A percentile compares a stretch with the other conserved stretches of the same genome.
Evolutionary conservation across 53 echinoderm and acorn worm species (phyloP).

Genomic region (Echinometra lucunter): DNA sequence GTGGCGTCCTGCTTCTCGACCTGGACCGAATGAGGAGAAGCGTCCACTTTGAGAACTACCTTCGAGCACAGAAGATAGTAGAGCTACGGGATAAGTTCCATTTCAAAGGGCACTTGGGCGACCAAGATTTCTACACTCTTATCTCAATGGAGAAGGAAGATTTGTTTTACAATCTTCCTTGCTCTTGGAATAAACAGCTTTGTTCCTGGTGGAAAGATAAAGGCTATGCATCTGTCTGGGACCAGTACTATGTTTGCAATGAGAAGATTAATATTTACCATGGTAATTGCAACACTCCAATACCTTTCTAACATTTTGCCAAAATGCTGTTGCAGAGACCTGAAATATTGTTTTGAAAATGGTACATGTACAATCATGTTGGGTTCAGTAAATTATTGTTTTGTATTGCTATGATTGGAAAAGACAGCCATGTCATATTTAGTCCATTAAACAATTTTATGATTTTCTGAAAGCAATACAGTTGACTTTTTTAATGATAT

Average conservation of each 20-base stretch:
- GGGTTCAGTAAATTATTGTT: background rate
- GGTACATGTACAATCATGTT: background rate
- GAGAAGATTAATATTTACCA: conserved; percentile 90
- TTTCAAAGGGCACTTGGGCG: conserved; percentile 95
- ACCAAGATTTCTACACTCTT: conserved; percentile 93
- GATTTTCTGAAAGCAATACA: background rate
- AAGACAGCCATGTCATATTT: background rate
- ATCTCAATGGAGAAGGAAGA: conserved; percentile 86
- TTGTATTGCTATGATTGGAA: background rate
- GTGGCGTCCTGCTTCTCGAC: conserved; percentile 90
- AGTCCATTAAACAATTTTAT: background rate
- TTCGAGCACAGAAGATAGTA: conserved; percentile 59
- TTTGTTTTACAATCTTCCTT: conserved; percentile 89
- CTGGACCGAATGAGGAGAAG: conserved; percentile 80
- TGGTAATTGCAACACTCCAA: conserved; percentile 97
- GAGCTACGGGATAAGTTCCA: conserved; percentile 79
- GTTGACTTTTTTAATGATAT: too few species aligned
- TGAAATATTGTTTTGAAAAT: conserved; percentile 26
- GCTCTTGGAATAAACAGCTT: conserved; percentile 94
- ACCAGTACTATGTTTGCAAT: conserved; percentile 85
- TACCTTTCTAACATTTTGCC: conserved; percentile 68
- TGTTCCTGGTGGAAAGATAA: conserved; percentile 96
- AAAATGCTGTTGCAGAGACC: background rate
- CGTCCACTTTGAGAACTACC: conserved; percentile 66
- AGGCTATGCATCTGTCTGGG: conserved; percentile 86